Conservation (phyloP, 2,888 invertebrate species). For the Neoitamus cyanurus region DNA sequence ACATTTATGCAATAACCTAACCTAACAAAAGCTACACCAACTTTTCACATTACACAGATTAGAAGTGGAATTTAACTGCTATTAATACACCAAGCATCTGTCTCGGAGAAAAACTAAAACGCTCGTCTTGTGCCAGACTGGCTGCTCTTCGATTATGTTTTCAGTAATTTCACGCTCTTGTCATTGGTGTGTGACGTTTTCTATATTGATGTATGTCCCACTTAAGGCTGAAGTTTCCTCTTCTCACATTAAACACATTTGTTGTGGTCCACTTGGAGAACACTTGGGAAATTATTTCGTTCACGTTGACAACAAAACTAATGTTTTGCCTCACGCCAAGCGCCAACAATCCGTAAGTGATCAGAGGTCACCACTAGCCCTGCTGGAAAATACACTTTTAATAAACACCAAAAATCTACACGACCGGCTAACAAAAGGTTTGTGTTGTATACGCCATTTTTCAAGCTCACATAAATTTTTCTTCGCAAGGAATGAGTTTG, state of each 20-base stretch:
- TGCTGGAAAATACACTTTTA: background rate
- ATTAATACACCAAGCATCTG: background rate
- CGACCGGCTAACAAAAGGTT: slow-evolving; percentile 71
- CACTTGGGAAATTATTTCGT: slow-evolving; percentile 23
- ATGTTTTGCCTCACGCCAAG: background rate
- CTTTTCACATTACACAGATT: slow-evolving; percentile 14
- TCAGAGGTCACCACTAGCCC: background rate
- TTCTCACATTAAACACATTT: slow-evolving; percentile 30
- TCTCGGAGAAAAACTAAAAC: background rate
- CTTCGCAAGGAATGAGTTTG: background rate
- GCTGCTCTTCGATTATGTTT: slow-evolving; percentile 9
- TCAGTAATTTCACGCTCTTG: slow-evolving; percentile 15
- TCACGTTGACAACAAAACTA: background rate
- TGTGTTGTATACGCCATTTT: slow-evolving; percentile 74
- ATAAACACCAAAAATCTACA: slow-evolving; percentile 31
- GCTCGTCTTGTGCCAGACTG: background rate
- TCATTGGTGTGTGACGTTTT: slow-evolving; percentile 43
- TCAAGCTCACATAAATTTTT: slow-evolving; percentile 62
- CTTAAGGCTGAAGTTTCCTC: slow-evolving; percentile 33
- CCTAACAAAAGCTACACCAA: slow-evolving; percentile 35
- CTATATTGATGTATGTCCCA: slow-evolving; percentile 44
- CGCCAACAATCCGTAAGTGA: background rate
- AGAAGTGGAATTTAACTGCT: background rate
- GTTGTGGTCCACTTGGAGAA: slow-evolving; percentile 27
- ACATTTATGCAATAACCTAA: slow-evolving; percentile 47